Evolutionary conservation across 2,888 invertebrate species (phyloP).

Genomic region (Ecdyonurus torrentis): DNA sequence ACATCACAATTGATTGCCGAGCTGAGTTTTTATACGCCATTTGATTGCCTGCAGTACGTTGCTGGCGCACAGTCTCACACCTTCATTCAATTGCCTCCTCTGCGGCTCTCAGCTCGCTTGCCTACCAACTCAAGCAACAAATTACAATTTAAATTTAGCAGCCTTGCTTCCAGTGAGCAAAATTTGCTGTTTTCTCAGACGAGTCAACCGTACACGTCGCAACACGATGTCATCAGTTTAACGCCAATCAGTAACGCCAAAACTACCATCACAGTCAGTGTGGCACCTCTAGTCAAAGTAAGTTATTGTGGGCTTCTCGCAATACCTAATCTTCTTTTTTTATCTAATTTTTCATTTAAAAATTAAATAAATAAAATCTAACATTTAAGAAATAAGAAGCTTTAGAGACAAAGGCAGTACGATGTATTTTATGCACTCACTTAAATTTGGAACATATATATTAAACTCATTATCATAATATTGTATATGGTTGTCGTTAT

Average conservation of each 20-base stretch:
- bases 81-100: slow-evolving; percentile 2
- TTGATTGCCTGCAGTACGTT: slow-evolving; percentile 9
- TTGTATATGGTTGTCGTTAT: background rate
- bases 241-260: slow-evolving; percentile 5
- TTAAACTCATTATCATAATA: too few relatives aligned
- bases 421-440: too few relatives aligned
- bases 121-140: background rate
- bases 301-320: too few relatives aligned
- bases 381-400: too few relatives aligned
- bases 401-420: too few relatives aligned
- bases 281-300: background rate
- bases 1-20: slow-evolving; percentile 7
- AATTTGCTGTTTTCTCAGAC: slow-evolving; percentile 6
- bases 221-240: slow-evolving; percentile 8
- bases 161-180: background rate
- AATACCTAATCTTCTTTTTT: too few relatives aligned
- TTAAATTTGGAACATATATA: too few relatives aligned
- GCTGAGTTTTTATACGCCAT: slow-evolving; percentile 11
- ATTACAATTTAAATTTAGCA: slow-evolving; percentile 2
- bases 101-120: background rate
- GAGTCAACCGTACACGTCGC: slow-evolving; percentile 10
- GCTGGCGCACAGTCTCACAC: slow-evolving; percentile 8
- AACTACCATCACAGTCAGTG: background rate
- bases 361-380: too few relatives aligned
- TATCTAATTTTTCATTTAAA: too few relatives aligned